Percentiles rank a stretch among this genome's conserved stretches.
These are phyloP conservation scores for Melanotaenia boesemani DNA, from an alignment of 2,797 vertebrate species.

Conservation along the genomic window DNA sequence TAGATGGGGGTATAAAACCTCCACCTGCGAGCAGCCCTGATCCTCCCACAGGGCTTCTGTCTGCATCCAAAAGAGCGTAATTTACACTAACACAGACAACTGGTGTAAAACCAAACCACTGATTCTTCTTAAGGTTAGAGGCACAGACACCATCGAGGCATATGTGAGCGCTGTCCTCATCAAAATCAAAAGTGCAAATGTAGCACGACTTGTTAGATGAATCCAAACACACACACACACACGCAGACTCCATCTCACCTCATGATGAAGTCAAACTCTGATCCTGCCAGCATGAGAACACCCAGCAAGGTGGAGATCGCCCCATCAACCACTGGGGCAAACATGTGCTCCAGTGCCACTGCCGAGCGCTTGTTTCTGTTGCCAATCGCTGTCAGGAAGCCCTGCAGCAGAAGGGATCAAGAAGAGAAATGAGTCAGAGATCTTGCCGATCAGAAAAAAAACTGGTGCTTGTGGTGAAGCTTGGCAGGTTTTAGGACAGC, in stretches of 20 bases:
- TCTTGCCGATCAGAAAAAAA: conserved; percentile 69
- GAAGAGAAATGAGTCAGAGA: conserved; percentile 69
- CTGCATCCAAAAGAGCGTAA: conserved; percentile 36
- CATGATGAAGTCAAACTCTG: conserved; percentile 98
- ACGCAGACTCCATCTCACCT: conserved; percentile 82
- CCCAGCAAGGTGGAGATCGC: conserved; percentile 95
- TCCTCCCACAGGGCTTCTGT: conserved; percentile 58
- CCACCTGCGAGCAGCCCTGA: conserved; percentile 76
- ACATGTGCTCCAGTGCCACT: conserved; percentile 92
- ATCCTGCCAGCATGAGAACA: conserved; percentile 96
- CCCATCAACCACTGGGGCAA: conserved; percentile 96
- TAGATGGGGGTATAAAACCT: conserved; percentile 71
- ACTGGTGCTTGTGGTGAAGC: conserved; percentile 50
- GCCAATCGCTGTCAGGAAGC: conserved; percentile 93
- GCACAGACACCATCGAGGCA: not conserved
- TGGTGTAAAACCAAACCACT: too few relatives aligned
- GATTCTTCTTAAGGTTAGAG: too few relatives aligned
- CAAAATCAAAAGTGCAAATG: conserved; percentile 5
- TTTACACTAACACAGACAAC: not conserved
- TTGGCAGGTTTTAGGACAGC: conserved; percentile 59
- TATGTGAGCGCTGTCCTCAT: not conserved
- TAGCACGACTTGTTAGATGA: conserved; percentile 35
- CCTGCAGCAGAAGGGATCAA: conserved; percentile 77
- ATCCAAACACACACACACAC: conserved; percentile 21
- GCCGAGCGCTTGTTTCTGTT: conserved; percentile 91